Evolutionary conservation across 2,888 invertebrate genomes (phyloP), one percentile per base, ranked within the genome.

Genomic region (Melanostoma scalare): DNA sequence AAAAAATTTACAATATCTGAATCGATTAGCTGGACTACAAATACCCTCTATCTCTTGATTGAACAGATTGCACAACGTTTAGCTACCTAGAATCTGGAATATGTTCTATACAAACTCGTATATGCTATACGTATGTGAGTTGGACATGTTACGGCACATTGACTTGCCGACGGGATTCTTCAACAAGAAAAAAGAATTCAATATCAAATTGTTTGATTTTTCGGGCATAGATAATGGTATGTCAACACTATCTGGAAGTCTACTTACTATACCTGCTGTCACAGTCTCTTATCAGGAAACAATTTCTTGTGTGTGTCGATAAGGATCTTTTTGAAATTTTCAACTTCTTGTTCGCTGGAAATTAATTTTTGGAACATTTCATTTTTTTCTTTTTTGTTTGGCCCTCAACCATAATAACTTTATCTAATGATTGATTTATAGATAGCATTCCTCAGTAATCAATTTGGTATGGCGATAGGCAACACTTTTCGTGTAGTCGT

Each of bases 381-480:
- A 20, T 20, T 20, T 50, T 48, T 20, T 20, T 20, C 30, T 30
- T 30, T 61, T 38, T 10, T 31, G n/a, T 8, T 4, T 42, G 3
- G 6, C n/a, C 52, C 53, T 55, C 38, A 63, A 30, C 38, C 60
- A n/a, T 10, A 56, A 63, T 36, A 73, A 82, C 73, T 53, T 74
- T 82, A 82, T 82, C 73, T 73, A 56, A 35, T 65, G 82, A 82
- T 82, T 82, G 82, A 82, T 82, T 73, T 61, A 36, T 60, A 67
- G 82, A 82, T 82, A 78, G 38, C 69, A 78, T 78, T 65, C 81
- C 77, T 77, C 69, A 78, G 78, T 82, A 78, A 82, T 82, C 82
- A 82, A 77, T 69, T 77, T 69, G 44, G 50, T 65, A 58, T 58
- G 63, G n/a, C 65, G 73, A 78, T 77, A 78, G 58, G 68, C 56